Evolutionary conservation across 2,113 vertebrate genomes (phyloP), one percentile per base, ranked within the genome.

Genomic region (Anser cygnoides): DNA sequence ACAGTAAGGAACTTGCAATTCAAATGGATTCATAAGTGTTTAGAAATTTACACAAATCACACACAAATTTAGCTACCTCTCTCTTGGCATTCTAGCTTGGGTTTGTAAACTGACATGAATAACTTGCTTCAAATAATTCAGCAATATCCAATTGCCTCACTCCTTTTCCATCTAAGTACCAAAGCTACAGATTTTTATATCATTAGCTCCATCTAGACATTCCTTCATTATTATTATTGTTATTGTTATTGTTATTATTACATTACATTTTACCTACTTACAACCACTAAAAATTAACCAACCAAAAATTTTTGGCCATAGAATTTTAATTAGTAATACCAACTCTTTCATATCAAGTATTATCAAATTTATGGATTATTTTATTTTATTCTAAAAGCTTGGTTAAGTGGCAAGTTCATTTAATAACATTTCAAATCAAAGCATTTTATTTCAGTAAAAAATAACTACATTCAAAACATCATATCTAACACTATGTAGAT

Each of bases 361-460:
- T 81, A 68, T 85, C 92, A 87, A 90, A 92, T 21, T 76, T 85
- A 76, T 46, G 20, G 28, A 16, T 71, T 76, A 41, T 85, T 95
- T 89, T 54, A 84, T 62, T 83, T 74, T 28, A 3, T 59, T 94
- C 79, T 91, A 59, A 89, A 96, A 83, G 65, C 23, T 85, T 87
- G 46, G 28, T 79, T 83, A 70, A 29, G 33, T 88, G 26, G 6
- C 19, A 79, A 80, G 87, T 70, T 91, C 28, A 59, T 87, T 94
- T 87, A 91, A 65, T 37, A 88, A n/a, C 35, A 66, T 82, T 91
- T 76, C 29, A 91, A 85, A 83, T 77, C 54, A 85, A 87, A 83
- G 58, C 14, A 46, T 11, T 70, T 75, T 80, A 90, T 82, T 96
- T 93, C 58, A 41, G 41, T 79, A 76, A 62, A 8, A 89, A 84